phyloP scores from a whole-genome alignment of 2,113 vertebrate species.

The Aramus guarauna region DNA sequence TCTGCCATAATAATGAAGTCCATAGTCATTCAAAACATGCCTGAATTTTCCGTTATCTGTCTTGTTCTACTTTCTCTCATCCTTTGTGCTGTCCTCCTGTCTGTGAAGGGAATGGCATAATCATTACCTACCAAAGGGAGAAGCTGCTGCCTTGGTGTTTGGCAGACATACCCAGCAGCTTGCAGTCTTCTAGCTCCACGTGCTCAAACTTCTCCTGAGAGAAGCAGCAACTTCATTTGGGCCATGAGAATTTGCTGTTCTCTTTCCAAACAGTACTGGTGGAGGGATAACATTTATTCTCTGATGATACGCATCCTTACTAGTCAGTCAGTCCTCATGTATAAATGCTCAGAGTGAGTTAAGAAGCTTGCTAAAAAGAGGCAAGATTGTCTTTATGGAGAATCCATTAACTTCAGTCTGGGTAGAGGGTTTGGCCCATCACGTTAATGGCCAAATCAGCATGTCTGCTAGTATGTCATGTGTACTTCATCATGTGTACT shows the following conservation, averaged over 20 bases:
- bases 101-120: not conserved
- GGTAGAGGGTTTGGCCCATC: not conserved
- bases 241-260: not conserved
- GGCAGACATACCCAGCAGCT: not conserved
- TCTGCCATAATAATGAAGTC: constrained; percentile 13
- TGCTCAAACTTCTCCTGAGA: not conserved
- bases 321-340: not conserved
- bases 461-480: not conserved
- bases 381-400: not conserved
- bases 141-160: not conserved
- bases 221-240: not conserved
- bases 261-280: not conserved
- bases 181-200: not conserved
- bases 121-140: constrained; percentile 26
- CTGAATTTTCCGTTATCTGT: constrained; percentile 45
- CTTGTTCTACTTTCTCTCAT: constrained; percentile 25
- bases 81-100: constrained; percentile 16
- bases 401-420: not conserved
- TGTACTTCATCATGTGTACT: not conserved
- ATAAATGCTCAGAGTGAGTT: not conserved
- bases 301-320: not conserved
- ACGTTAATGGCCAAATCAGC: not conserved
- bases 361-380: not conserved
- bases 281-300: not conserved
- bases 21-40: not conserved